Conservation (phyloP, 2,888 invertebrate genomes). For the Pycnomerus fuliginosus region DNA sequence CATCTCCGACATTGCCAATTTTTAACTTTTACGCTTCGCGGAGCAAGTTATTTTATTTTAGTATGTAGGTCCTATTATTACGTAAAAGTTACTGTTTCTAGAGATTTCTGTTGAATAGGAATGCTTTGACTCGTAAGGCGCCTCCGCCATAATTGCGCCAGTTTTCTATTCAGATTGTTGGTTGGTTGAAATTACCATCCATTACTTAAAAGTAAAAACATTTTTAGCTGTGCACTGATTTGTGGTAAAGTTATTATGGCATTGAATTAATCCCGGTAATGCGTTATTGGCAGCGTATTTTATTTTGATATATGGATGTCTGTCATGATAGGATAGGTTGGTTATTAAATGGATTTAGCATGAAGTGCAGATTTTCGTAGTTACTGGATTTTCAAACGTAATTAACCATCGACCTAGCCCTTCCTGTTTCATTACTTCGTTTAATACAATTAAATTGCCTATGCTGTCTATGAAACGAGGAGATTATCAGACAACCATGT, state of each 20-base stretch:
- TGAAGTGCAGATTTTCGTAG: conserved; percentile 33
- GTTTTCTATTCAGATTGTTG: no score
- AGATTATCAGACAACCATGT: conserved; percentile 16
- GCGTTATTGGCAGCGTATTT: conserved; percentile 44
- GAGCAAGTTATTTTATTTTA: no score
- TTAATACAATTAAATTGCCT: conserved; percentile 16
- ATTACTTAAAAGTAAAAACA: no score
- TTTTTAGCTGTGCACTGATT: no score
- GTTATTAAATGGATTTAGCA: conserved; percentile 32
- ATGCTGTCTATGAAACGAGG: conserved; percentile 4
- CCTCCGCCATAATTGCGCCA: no score
- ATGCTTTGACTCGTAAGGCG: no score
- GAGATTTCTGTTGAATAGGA: no score
- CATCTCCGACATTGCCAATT: no score
- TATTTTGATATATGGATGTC: conserved; percentile 44
- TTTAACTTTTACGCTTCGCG: no score
- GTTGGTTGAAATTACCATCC: no score
- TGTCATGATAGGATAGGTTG: conserved; percentile 41
- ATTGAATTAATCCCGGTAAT: conserved; percentile 43
- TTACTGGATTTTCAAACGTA: conserved; percentile 38
- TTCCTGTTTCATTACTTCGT: conserved; percentile 26
- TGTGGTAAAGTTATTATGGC: conserved; percentile 1
- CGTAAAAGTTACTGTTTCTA: no score
- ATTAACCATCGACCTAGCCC: conserved; percentile 36
- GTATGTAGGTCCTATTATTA: no score